Evolutionary conservation across 1,140 invertebrate species (phyloP).

Genomic region (Drosophila leontia): DNA sequence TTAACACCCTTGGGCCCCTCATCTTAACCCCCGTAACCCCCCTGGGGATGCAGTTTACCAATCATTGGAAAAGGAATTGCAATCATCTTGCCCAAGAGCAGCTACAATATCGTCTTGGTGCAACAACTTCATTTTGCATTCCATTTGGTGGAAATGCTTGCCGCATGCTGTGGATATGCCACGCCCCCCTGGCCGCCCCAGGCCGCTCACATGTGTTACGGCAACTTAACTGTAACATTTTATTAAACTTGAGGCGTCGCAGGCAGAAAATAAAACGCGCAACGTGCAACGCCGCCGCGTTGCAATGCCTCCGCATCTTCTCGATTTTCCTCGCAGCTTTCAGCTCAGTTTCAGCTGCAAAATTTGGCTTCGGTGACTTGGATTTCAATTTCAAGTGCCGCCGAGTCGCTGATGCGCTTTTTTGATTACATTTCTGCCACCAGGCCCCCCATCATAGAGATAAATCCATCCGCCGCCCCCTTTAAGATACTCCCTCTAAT

Average conservation of each 20-base stretch:
- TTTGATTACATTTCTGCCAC: slow-evolving; percentile 66
- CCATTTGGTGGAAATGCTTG: slow-evolving; percentile 54
- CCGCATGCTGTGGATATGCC: slow-evolving; percentile 39
- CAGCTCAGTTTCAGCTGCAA: slow-evolving; percentile 21
- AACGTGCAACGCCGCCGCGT: slow-evolving; percentile 43
- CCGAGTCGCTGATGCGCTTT: slow-evolving; percentile 22
- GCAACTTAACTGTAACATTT: slow-evolving; percentile 78
- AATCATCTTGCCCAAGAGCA: slow-evolving; percentile 63
- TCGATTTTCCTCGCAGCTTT: slow-evolving; percentile 28
- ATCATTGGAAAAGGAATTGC: slow-evolving; percentile 78
- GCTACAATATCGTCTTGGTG: slow-evolving; percentile 18
- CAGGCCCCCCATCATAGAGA: not conserved
- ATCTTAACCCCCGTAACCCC: not conserved
- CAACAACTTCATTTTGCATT: slow-evolving; percentile 62
- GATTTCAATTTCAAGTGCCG: slow-evolving; percentile 51
- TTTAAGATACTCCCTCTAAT: slow-evolving; percentile 11
- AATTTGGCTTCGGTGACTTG: slow-evolving; percentile 22
- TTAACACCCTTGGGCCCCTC: slow-evolving; percentile 12
- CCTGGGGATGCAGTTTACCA: slow-evolving; percentile 58
- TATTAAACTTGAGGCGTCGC: slow-evolving; percentile 75
- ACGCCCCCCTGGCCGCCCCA: not conserved
- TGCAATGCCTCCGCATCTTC: slow-evolving; percentile 14
- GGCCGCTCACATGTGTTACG: slow-evolving; percentile 47
- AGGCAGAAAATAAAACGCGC: slow-evolving; percentile 41
- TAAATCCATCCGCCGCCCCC: not conserved